These are phyloP conservation scores for Cladopsammia gracilis DNA, from an alignment of 64 coral and sea anemone species.

Conservation along the genomic window DNA sequence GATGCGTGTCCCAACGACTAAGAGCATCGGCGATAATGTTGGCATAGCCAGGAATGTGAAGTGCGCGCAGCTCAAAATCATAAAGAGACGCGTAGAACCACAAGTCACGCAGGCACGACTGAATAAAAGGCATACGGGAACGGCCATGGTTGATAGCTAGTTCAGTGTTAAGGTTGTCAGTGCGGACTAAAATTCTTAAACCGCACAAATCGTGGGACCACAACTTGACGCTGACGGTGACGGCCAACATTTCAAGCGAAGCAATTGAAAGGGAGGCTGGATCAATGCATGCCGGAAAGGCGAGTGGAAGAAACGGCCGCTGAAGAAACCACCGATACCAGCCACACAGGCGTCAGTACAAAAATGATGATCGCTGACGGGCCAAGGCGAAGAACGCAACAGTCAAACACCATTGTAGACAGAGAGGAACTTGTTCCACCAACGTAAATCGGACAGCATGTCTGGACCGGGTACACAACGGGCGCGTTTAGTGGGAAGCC, in stretches of 20 bases:
- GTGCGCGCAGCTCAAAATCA: background rate
- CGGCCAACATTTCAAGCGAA: background rate
- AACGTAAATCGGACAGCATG: too few species aligned
- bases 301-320: background rate
- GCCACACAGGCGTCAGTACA: background rate
- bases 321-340: background rate
- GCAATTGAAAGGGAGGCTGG: background rate
- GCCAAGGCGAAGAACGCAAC: background rate
- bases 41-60: background rate
- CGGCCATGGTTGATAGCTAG: background rate
- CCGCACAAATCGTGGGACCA: background rate
- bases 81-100: background rate
- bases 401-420: background rate
- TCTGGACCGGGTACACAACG: background rate
- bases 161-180: too few species aligned
- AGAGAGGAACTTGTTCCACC: constrained; percentile 7
- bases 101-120: too few species aligned
- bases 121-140: background rate
- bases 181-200: background rate
- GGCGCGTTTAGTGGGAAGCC: background rate
- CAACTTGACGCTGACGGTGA: background rate
- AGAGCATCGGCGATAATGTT: background rate
- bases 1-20: too few species aligned
- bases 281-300: background rate
- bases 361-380: background rate